These are phyloP conservation scores for Pegoplata infirma DNA, from an alignment of 2,888 invertebrate genomes.

Conservation along the genomic window DNA sequence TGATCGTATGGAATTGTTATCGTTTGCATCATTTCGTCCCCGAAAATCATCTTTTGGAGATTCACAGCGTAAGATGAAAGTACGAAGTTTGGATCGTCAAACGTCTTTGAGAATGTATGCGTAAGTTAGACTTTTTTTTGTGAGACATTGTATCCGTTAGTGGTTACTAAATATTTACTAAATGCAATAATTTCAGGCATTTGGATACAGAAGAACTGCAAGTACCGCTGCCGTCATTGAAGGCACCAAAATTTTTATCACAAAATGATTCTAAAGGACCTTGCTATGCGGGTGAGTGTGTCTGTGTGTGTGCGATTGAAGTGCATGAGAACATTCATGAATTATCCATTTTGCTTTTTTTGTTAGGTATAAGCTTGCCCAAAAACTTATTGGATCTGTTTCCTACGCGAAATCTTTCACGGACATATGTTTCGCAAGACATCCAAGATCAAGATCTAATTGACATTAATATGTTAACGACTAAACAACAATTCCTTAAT, in stretches of 20 bases:
- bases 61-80: slow-evolving; percentile 74
- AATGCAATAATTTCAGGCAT: too few relatives aligned
- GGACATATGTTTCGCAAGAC: slow-evolving; percentile 77
- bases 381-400: slow-evolving; percentile 77
- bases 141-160: too few relatives aligned
- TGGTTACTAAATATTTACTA: too few relatives aligned
- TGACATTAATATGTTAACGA: slow-evolving; percentile 72
- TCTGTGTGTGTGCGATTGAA: neutral
- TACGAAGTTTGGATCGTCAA: slow-evolving; percentile 76
- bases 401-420: slow-evolving; percentile 73
- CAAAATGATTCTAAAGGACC: slow-evolving; percentile 76
- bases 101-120: slow-evolving; percentile 71
- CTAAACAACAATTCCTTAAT: slow-evolving; percentile 74
- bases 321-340: neutral
- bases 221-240: slow-evolving; percentile 73
- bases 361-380: slow-evolving; percentile 76
- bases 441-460: slow-evolving; percentile 76
- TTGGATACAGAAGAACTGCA: slow-evolving; percentile 73
- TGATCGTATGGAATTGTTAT: slow-evolving; percentile 69
- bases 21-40: slow-evolving; percentile 66
- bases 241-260: slow-evolving; percentile 74
- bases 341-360: neutral
- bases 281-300: slow-evolving; percentile 74
- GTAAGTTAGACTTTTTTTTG: too few relatives aligned
- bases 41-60: slow-evolving; percentile 74